Evolutionary conservation across 2,888 invertebrate genomes (phyloP).

Genomic region (Aleiodes testaceus): DNA sequence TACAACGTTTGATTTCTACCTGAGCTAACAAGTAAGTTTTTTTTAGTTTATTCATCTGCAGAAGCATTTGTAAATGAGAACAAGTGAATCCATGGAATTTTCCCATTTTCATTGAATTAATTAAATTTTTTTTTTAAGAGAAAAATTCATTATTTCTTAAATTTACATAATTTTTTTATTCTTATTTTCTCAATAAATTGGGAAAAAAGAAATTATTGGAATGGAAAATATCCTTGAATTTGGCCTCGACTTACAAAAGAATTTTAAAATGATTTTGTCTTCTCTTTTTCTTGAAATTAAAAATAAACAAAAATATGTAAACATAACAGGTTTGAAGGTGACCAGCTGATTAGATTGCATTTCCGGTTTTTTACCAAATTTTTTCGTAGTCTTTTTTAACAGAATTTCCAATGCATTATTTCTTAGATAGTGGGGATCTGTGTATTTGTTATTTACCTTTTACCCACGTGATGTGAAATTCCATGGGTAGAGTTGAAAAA

Average conservation of each 20-base stretch:
- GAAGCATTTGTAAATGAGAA: slow-evolving; percentile 12
- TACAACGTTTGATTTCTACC: slow-evolving; percentile 12
- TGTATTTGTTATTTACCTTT: slow-evolving; percentile 18
- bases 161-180: no score
- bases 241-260: neutral
- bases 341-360: slow-evolving; percentile 1
- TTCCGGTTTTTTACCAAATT: neutral
- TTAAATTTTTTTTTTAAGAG: neutral
- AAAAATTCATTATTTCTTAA: neutral
- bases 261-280: neutral
- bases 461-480: slow-evolving; percentile 13
- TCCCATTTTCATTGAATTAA: neutral
- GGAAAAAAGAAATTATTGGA: no score
- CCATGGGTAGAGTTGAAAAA: no score
- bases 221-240: slow-evolving; percentile 16
- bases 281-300: no score
- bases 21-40: slow-evolving; percentile 37
- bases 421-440: neutral
- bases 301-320: neutral
- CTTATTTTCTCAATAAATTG: neutral
- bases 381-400: neutral
- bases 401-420: neutral
- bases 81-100: neutral
- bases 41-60: slow-evolving; percentile 5
- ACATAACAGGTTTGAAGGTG: neutral